phyloP scores from a whole-genome alignment of 2,888 invertebrate species.

The Drosophila sordidapex region DNA sequence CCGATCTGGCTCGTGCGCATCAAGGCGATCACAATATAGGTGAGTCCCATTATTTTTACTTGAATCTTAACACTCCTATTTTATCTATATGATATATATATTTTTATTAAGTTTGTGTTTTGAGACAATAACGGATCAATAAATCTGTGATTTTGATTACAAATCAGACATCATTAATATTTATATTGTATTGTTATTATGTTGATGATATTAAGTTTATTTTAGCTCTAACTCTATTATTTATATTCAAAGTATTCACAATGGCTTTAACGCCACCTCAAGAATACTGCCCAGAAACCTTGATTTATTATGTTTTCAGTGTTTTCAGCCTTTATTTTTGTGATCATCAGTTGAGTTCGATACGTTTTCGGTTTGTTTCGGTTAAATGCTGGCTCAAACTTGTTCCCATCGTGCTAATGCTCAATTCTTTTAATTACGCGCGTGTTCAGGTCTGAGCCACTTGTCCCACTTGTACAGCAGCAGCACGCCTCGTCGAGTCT shows the following conservation, averaged over 20 bases:
- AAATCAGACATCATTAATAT: background rate
- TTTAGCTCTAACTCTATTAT: slow-evolving; percentile 30
- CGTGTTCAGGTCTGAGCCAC: slow-evolving; percentile 84
- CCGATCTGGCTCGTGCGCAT: slow-evolving; percentile 85
- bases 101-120: background rate
- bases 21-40: slow-evolving; percentile 85
- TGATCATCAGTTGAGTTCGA: slow-evolving; percentile 47
- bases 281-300: slow-evolving; percentile 5
- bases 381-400: slow-evolving; percentile 10
- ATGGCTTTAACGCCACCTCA: background rate
- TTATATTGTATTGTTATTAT: background rate
- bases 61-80: background rate
- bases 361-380: slow-evolving; percentile 55
- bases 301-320: slow-evolving; percentile 39
- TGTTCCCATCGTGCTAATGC: slow-evolving; percentile 35
- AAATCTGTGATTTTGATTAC: background rate
- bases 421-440: slow-evolving; percentile 53
- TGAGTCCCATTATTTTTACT: slow-evolving; percentile 51
- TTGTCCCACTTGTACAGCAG: slow-evolving; percentile 85
- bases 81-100: background rate
- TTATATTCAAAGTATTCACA: slow-evolving; percentile 11
- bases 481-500: slow-evolving; percentile 85
- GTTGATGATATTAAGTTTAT: slow-evolving; percentile 13
- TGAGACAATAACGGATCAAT: background rate
- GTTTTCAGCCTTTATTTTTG: slow-evolving; percentile 33